Conservation (phyloP, 2,888 invertebrate genomes). For the Notodonta ziczac region DNA sequence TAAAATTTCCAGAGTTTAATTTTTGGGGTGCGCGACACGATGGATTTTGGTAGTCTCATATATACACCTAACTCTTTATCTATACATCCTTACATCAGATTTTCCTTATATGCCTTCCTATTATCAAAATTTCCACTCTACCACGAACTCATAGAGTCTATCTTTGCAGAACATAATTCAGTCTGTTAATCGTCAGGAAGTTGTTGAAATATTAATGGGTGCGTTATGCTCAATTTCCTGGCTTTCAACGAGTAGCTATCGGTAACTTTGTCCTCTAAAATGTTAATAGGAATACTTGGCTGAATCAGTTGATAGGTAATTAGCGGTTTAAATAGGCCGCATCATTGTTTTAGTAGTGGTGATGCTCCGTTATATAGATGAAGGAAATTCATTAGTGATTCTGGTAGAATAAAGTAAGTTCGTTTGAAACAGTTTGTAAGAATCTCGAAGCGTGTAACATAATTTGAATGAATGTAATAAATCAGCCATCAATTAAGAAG, state of each 20-base stretch:
- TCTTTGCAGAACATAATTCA: conserved; percentile 30
- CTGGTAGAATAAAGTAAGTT: not conserved
- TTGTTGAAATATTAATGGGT: conserved; percentile 80
- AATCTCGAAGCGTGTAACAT: not conserved
- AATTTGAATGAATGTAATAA: too few relatives aligned
- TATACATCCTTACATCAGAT: conserved; percentile 50
- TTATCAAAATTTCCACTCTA: conserved; percentile 42
- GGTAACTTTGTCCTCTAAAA: conserved; percentile 70
- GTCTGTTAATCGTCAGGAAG: conserved; percentile 71
- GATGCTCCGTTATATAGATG: conserved; percentile 1
- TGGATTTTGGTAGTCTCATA: conserved; percentile 65
- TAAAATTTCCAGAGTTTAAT: conserved; percentile 75
- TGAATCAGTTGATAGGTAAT: conserved; percentile 51
- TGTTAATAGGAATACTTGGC: conserved; percentile 52
- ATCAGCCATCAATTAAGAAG: too few relatives aligned
- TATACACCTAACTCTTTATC: conserved; percentile 44
- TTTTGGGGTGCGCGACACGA: conserved; percentile 65
- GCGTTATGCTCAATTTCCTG: conserved; percentile 82
- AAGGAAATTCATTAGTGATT: conserved; percentile 25
- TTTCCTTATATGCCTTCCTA: conserved; percentile 43
- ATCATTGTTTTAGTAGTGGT: conserved; percentile 27
- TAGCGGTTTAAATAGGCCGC: conserved; percentile 36
- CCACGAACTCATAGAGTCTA: conserved; percentile 25
- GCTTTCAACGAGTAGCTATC: conserved; percentile 75
- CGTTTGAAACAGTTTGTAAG: not conserved